phyloP scores from a whole-genome alignment of 2,888 invertebrate species.

The Noctua pronuba region DNA sequence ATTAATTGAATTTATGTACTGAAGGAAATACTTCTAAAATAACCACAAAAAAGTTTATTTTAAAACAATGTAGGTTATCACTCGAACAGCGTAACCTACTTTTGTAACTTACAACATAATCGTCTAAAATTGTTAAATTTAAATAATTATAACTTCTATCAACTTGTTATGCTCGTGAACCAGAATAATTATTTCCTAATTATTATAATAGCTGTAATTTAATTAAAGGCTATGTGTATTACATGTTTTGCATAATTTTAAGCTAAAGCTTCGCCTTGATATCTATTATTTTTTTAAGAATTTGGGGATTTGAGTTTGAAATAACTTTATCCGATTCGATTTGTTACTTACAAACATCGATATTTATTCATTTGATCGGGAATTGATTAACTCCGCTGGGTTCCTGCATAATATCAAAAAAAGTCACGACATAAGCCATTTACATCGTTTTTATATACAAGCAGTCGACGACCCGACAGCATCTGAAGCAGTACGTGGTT shows the following conservation, averaged over 20 bases:
- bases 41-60: slow-evolving; percentile 1
- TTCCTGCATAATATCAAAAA: not conserved
- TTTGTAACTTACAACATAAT: slow-evolving; percentile 35
- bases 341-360: not conserved
- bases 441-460: not conserved
- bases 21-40: not conserved
- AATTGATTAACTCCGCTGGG: not conserved
- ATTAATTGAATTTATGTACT: too few species aligned
- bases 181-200: slow-evolving; percentile 47
- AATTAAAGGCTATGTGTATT: slow-evolving; percentile 23
- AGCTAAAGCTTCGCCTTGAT: not conserved
- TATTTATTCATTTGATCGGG: not conserved
- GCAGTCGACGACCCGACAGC: not conserved
- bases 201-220: slow-evolving; percentile 43
- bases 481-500: too few species aligned
- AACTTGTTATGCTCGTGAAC: slow-evolving; percentile 30
- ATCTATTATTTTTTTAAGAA: not conserved
- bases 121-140: slow-evolving; percentile 31
- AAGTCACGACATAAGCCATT: not conserved
- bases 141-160: slow-evolving; percentile 41
- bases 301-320: not conserved
- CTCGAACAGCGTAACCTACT: slow-evolving; percentile 19
- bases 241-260: slow-evolving; percentile 16
- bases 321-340: not conserved
- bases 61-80: not conserved